Percentiles rank a stretch among this genome's conserved stretches.
These are phyloP conservation scores for Nebria brevicollis DNA, from an alignment of 2,888 invertebrate genomes.

Conservation along the genomic window DNA sequence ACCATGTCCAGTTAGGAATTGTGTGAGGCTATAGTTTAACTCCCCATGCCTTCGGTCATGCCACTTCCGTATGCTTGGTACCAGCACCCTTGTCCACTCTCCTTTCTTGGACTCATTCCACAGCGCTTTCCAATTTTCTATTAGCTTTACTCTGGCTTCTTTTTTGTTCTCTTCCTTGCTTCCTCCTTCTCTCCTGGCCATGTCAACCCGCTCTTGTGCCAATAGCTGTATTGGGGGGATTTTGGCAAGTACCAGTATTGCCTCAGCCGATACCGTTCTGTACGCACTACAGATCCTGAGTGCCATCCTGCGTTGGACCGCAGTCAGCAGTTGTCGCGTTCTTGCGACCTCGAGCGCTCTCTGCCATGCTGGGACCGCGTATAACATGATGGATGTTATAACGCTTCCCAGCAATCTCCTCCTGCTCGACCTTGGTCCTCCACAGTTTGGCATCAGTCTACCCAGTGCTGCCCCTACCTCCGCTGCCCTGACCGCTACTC, in stretches of 20 bases:
- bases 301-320: no score
- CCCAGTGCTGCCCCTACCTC: background rate
- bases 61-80: background rate
- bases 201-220: background rate
- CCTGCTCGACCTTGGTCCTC: background rate
- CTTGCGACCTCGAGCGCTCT: background rate
- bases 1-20: conserved; percentile 15
- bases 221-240: background rate
- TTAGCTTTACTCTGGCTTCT: background rate
- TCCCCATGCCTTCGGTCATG: background rate
- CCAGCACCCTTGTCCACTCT: no score
- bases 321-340: background rate
- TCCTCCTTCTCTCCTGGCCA: background rate
- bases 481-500: background rate
- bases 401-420: conserved; percentile 4
- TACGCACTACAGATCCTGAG: conserved; percentile 3
- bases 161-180: no score
- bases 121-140: no score
- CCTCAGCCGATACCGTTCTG: background rate
- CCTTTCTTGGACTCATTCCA: background rate
- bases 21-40: background rate
- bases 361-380: conserved; percentile 18
- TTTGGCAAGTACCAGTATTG: background rate
- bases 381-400: background rate
- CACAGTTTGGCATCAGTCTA: background rate